Percentiles rank a stretch among this genome's conserved stretches.
Evolutionary conservation across 1,140 invertebrate genomes (phyloP).

Genomic region (Neodiprion pinetum): DNA sequence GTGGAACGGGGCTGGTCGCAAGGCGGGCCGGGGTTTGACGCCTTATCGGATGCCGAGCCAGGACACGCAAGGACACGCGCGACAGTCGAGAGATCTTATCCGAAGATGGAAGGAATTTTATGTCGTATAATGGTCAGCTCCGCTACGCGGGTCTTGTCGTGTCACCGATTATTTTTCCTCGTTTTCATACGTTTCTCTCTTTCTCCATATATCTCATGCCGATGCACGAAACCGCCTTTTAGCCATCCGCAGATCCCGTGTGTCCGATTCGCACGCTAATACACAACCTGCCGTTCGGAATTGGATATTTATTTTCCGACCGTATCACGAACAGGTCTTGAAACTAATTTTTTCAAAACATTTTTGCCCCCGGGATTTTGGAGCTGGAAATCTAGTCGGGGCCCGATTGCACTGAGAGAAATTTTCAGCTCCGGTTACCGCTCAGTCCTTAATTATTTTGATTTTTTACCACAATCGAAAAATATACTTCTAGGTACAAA

Average conservation of each 20-base stretch:
- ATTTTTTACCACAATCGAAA: too few relatives aligned
- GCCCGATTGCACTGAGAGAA: too few relatives aligned
- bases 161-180: not conserved
- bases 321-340: too few relatives aligned
- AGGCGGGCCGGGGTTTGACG: slow-evolving; percentile 42
- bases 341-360: too few relatives aligned
- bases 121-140: slow-evolving; percentile 56
- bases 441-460: too few relatives aligned
- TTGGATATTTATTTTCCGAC: too few relatives aligned
- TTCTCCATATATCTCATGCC: slow-evolving; percentile 1
- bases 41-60: slow-evolving; percentile 57
- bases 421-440: too few relatives aligned
- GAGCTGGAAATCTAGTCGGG: too few relatives aligned
- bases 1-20: slow-evolving; percentile 24
- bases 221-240: slow-evolving; percentile 11
- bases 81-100: slow-evolving; percentile 52
- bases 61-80: slow-evolving; percentile 54
- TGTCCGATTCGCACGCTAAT: slow-evolving; percentile 5
- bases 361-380: too few relatives aligned
- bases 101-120: slow-evolving; percentile 58
- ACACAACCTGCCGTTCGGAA: not conserved
- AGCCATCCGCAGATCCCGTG: not conserved
- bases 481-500: too few relatives aligned
- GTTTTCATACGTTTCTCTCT: slow-evolving; percentile 17
- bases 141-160: too few relatives aligned